Evolutionary conservation across 2,113 vertebrate species (phyloP), one percentile per base, ranked within the genome.

Genomic region (Agapornis roseicollis): DNA sequence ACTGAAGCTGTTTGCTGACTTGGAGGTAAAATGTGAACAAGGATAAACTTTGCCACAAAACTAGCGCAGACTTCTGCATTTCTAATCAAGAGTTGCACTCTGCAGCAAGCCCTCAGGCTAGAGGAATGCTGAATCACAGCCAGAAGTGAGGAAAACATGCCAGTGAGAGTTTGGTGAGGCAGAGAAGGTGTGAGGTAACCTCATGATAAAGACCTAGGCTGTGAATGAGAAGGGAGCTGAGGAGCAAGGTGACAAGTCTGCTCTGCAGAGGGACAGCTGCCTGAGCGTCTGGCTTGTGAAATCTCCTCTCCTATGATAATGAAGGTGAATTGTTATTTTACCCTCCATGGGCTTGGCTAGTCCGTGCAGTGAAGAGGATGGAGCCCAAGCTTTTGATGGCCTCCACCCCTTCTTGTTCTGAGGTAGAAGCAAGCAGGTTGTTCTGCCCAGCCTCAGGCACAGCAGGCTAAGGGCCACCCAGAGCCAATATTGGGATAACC

Each of bases 391-490:
- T 60, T 74, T 71, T 60, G 35, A 4, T 47, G 35, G 76, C 23
- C n/a, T 87, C 24, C 17, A 50, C 29, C 22, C 6, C 6, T 79
- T 35, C 33, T 74, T 63, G 23, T 28, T 70, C 37, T 2, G 1
- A 41, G 55, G 49, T n/a, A 35, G 42, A 50, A 63, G 31, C 27
- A 69, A 69, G 47, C 33, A 46, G 24, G 7, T 20, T 81, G 44
- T 71, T 64, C 71, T 60, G 23, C 74, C 74, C 37, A 20, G 56
- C 8, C 39, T 29, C 42, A 29, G 31, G 27, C 10, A 35, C 23
- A 1, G 0, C 28, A 31, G 0, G 0, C 47, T 0, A 0, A 76
- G 17, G 29, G 9, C 14, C 37, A 77, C 58, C 10, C 41, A 55
- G 49, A 58, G n/a, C 28, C n/a, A 5, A 10, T 14, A 12, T 3